Percentiles rank a stretch among this genome's conserved stretches.
Evolutionary conservation across 92 coral and sea anemone genomes (phyloP).

Genomic region (Micromussa lordhowensis): DNA sequence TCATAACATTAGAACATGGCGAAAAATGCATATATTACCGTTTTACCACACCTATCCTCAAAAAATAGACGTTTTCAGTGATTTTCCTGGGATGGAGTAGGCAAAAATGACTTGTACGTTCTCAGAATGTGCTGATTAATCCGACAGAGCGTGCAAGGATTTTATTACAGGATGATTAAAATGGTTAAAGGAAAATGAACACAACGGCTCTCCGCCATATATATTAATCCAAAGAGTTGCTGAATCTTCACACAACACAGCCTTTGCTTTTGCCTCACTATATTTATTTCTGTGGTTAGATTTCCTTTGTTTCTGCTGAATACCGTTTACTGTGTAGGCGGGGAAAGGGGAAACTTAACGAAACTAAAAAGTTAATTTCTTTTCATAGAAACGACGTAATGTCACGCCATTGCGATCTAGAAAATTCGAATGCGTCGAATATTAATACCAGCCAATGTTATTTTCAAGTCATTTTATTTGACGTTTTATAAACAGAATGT

Average conservation of each 20-base stretch:
- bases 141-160: not conserved
- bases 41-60: not conserved
- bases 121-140: not conserved
- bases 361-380: conserved; percentile 42
- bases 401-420: conserved; percentile 30
- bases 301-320: conserved; percentile 27
- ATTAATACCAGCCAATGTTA: not conserved
- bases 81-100: not conserved
- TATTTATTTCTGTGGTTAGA: not conserved
- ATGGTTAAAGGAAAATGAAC: not conserved
- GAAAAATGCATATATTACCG: too few relatives aligned
- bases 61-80: not conserved
- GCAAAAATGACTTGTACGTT: not conserved
- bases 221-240: too few relatives aligned
- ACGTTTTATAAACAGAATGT: not conserved
- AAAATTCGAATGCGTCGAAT: conserved; percentile 1
- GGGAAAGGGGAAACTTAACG: not conserved
- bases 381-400: conserved; percentile 80
- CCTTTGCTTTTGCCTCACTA: not conserved
- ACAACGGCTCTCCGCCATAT: too few relatives aligned
- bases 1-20: too few relatives aligned
- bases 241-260: too few relatives aligned
- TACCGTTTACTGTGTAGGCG: not conserved
- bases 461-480: not conserved
- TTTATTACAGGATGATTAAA: not conserved